Percentiles rank a stretch among this genome's conserved stretches.
Conservation (phyloP, 2,888 invertebrate genomes). For the Synergus itoensis region DNA sequence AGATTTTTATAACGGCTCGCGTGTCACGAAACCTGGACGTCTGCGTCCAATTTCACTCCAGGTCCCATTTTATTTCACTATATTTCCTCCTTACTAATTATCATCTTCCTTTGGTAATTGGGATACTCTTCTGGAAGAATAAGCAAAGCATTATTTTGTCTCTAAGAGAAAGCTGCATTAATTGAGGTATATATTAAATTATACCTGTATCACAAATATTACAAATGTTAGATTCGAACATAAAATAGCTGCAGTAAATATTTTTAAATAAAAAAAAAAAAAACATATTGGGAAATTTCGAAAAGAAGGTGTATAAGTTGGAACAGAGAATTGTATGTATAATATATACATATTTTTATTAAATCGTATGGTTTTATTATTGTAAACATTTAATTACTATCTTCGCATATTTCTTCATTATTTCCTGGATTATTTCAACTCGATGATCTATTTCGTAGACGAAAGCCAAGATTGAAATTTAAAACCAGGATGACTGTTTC, state of each 20-base stretch:
- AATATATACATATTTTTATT: no score
- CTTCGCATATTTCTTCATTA: no score
- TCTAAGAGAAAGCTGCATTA: not conserved
- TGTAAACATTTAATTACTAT: no score
- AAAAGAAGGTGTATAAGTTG: not conserved
- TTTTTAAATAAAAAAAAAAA: not conserved
- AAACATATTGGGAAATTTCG: not conserved
- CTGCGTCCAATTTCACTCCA: constrained; percentile 67
- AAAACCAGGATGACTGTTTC: not conserved
- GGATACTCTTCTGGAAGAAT: not conserved
- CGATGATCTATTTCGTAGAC: not conserved
- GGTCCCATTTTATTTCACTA: constrained; percentile 45
- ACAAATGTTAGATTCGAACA: no score
- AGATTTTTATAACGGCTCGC: constrained; percentile 84
- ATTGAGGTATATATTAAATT: not conserved
- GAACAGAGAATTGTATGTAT: no score
- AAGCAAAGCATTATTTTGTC: not conserved
- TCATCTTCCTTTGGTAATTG: constrained; percentile 35
- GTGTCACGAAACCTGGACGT: constrained; percentile 91
- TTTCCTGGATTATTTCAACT: no score
- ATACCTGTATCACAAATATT: not conserved
- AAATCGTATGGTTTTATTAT: no score
- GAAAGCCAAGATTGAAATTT: constrained; percentile 18
- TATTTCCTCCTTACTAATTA: constrained; percentile 44
- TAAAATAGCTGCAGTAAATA: not conserved